Evolutionary conservation across 2,113 vertebrate species (phyloP), one percentile per base, ranked within the genome.

Genomic region (Brachyistius frenatus): DNA sequence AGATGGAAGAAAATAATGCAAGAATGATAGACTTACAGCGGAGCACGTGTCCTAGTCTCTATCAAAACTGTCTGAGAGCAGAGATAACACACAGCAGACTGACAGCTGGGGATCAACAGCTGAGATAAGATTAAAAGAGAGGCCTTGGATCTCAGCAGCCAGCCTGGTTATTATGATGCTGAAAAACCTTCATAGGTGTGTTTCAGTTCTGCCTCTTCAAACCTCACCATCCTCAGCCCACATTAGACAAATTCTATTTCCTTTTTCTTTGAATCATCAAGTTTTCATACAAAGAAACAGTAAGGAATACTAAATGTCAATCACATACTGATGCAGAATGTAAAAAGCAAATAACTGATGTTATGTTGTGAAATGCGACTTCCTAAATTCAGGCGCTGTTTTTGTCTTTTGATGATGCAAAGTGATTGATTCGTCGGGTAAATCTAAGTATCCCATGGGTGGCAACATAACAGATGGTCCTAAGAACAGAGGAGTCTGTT

Each of bases 381-480:
- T 71, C 49, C 57, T 7, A 80, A 73, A 79, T 36, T 44, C 35
- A 53, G 31, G 4, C 66, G 50, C 14, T 8, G 76, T 33, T 55
- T 68, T 41, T 72, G 30, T 39, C 11, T 84, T 72, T 68, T 55
- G 37, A 63, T 81, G 66, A 76, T 73, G 70, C 69, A 64, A 66
- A 3, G n/a, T 73, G 41, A 85, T 68, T 66, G 76, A 90, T 84
- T 68, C 0, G 31, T 75, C 31, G 46, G 50, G 70, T 76, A 55
- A 65, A 75, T 74, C 77, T 50, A 83, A 63, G 60, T 56, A 32
- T 81, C 84, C 77, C 74, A 73, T 50, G 61, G 78, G 82, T 78
- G 81, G 88, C 31, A 30, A 68, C 39, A 47, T 15, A 74, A 84
- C 83, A 91, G 83, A 88, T 83, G 84, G 74, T 84, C 13, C 37